Evolutionary conservation across 2,113 vertebrate species (phyloP).

Genomic region (Odobenus rosmarus): DNA sequence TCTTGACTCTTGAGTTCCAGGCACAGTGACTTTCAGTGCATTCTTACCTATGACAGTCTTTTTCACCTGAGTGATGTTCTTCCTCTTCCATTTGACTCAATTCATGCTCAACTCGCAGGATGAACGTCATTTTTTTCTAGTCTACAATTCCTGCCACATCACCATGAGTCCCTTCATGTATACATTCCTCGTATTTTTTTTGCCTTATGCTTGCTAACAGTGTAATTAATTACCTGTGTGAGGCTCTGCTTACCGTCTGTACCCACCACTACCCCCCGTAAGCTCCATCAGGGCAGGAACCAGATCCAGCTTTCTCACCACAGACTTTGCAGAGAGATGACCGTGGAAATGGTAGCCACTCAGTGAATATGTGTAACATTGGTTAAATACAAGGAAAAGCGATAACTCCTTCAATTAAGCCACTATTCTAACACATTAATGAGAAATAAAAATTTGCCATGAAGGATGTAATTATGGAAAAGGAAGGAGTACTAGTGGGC

Average conservation of each 20-base stretch:
- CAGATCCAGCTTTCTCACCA: background rate
- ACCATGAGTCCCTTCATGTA: background rate
- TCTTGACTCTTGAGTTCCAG: background rate
- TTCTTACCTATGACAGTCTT: background rate
- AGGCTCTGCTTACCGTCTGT: background rate
- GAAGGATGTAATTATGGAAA: background rate
- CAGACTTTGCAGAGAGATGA: background rate
- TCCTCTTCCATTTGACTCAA: background rate
- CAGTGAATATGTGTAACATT: background rate
- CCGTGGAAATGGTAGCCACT: background rate
- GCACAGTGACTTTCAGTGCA: background rate
- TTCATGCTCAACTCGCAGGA: background rate
- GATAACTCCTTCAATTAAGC: background rate
- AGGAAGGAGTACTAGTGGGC: background rate
- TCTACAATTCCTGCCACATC: background rate
- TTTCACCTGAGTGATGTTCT: background rate
- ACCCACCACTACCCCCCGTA: background rate
- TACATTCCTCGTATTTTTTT: background rate
- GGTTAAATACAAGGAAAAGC: background rate
- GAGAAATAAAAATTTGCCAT: slow-evolving; percentile 24
- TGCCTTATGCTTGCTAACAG: background rate
- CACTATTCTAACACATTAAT: background rate
- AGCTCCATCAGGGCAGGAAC: background rate
- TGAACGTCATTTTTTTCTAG: background rate
- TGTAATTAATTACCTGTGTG: background rate